Evolutionary conservation across 2,888 invertebrate genomes (phyloP).

Genomic region (Phania funesta): DNA sequence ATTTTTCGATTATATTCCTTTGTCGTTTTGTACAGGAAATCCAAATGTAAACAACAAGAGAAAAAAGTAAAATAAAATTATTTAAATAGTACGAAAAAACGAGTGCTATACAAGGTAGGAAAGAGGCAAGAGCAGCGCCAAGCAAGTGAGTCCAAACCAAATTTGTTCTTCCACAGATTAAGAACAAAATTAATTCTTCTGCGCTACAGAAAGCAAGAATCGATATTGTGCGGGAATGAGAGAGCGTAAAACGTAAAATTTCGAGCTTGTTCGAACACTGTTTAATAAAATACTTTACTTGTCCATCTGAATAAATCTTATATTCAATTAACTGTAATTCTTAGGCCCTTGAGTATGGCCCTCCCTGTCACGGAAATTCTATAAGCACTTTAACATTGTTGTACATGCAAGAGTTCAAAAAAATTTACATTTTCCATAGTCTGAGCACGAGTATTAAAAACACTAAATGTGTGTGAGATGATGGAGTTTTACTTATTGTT

Average conservation of each 20-base stretch:
- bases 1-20: not conserved
- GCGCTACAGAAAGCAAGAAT: no score
- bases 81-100: not conserved
- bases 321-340: not conserved
- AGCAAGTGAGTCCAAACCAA: no score
- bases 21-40: slow-evolving; percentile 46
- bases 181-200: no score
- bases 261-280: no score
- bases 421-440: slow-evolving; percentile 33
- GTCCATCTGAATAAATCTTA: no score
- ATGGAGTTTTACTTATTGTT: slow-evolving; percentile 29
- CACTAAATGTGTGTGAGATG: slow-evolving; percentile 34
- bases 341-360: not conserved
- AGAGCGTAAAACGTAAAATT: no score
- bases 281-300: no score
- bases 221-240: no score
- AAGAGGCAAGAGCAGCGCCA: no score
- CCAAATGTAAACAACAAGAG: slow-evolving; percentile 56
- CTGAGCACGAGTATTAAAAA: slow-evolving; percentile 25
- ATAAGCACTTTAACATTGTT: slow-evolving; percentile 28
- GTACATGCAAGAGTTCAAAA: slow-evolving; percentile 29
- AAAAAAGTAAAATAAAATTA: not conserved
- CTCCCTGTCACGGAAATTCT: not conserved
- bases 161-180: no score
- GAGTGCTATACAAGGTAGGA: not conserved